Percentiles rank a stretch among this genome's conserved stretches.
phyloP scores from a whole-genome alignment of 2,113 vertebrate species.

The Zosterops japonicus region DNA sequence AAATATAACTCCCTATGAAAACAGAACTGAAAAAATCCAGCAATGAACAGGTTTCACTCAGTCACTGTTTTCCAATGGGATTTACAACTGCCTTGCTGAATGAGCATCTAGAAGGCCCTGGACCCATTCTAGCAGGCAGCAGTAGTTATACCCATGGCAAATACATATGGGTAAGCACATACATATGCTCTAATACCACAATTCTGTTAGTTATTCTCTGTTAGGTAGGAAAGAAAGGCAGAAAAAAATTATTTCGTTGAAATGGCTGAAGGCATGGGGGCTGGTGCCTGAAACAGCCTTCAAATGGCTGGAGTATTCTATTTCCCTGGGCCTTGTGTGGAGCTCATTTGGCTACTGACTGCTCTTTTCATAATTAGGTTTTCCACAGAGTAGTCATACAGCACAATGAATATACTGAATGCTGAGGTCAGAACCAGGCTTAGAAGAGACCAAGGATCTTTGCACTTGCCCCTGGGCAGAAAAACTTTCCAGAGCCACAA shows the following conservation, averaged over 20 bases:
- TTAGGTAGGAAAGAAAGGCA: not conserved
- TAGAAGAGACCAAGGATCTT: not conserved
- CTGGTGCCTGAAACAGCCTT: not conserved
- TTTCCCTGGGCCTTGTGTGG: not conserved
- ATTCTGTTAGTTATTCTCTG: not conserved
- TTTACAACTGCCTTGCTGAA: not conserved
- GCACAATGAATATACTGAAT: not conserved
- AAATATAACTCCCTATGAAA: not conserved
- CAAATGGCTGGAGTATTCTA: not conserved
- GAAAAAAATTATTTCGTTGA: not conserved
- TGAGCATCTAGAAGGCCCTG: not conserved
- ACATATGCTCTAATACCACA: not conserved
- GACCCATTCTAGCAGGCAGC: not conserved
- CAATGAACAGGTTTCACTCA: not conserved
- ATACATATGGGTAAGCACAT: not conserved
- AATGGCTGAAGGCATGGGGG: not conserved
- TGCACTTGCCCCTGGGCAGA: not conserved
- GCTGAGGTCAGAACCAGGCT: slow-evolving; percentile 1
- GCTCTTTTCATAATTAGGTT: not conserved
- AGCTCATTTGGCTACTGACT: not conserved
- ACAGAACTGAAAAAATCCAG: not conserved
- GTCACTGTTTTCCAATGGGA: not conserved
- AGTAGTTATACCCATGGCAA: not conserved
- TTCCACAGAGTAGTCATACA: not conserved
- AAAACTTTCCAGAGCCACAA: not conserved